Evolutionary conservation across 1,140 invertebrate species (phyloP), one percentile per base, ranked within the genome.

Genomic region (Lordiphosa clarofinis): DNA sequence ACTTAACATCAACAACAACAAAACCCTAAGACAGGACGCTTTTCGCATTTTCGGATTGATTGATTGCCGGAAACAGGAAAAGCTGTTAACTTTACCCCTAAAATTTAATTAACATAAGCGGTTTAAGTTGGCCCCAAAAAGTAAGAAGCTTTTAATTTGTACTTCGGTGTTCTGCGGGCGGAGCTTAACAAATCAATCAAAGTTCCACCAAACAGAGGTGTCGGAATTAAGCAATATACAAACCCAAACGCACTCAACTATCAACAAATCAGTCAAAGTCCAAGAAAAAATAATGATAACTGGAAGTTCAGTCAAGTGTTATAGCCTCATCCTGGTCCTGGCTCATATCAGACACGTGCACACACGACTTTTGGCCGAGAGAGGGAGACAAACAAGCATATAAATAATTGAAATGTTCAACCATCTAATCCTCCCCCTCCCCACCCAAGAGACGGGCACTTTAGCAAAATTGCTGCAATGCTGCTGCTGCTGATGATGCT

Each of bases 71-170:
- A 28, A 28, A 28, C 24, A 28, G 38, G 13, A 43, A 37, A 60
- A 54, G 68, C 53, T 46, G 36, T 47, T 15, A 56, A 50, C 52
- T 56, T 12, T 47, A 38, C 50, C 64, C 43, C 38, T 15, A 42
- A 75, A 76, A 65, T 82, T 73, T 84, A 82, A 82, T 82, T 82
- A 82, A 82, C 78, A 82, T 84, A 82, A 82, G 78, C 78, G 57
- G 73, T 69, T 82, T 82, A 84, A 24, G 35, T 10, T 9, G 21
- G 12, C 12, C n/a, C 36, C 28, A 3, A 12, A 38, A 54, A 56
- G 54, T 38, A 74, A 73, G 54, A 52, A 42, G 57, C 73, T 60
- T 73, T 73, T 54, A 67, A 47, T 82, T 75, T 82, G 66, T 63
- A 59, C 54, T 67, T 53, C 43, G 47, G 52, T 21, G 21, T 21